Base-by-base conservation (phyloP, 2,888 invertebrate species). In the Limnephilus rhombicus region DNA sequence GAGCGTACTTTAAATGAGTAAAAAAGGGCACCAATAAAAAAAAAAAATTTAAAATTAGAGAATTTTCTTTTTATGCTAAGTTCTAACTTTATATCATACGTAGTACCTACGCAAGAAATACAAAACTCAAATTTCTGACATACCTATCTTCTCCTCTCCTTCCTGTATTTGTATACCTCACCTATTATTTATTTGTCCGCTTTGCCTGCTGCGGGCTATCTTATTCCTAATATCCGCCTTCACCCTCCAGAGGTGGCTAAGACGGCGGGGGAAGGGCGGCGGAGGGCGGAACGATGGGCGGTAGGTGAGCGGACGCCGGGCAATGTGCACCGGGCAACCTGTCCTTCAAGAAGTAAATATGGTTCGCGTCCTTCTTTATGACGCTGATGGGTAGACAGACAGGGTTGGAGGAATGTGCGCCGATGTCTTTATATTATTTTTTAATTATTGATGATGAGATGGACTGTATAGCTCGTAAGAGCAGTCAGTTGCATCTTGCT, bases 291-390 rank as follows among this genome's bases (percentile, higher is more conserved):
- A 83, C 34, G 34, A 15, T 82, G 82, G 29, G 9, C 34, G 82
- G 29, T 15, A 31, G 82, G 82, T 82, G 82, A 34, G 82, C 15
- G 34, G 34, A 85, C 24, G 24, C 41, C 12, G 85, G 41, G 37
- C 34, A 53, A 4, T 31, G 31, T 2, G 2, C 31, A 31, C 31
- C 18, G 87, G 89, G 68, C 68, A 91, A 91, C 91, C 91, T 91
- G 91, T 89, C 91, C 82, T 85, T 91, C 89, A 85, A 92, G 68
- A 92, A 92, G 89, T 91, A 92, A 92, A 92, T 92, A 92, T 91
- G 89, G 80, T 85, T 45, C 81, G 86, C 85, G 91, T 92, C 92
- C 91, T 91, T 91, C 91, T 92, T 92, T 92, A 92, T 91, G 92
- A 92, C 92, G 91, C 90, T 89, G 92, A 92, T 90, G 91, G 91